Evolutionary conservation across 1,140 invertebrate species (phyloP).

Genomic region (Magallana angulata): DNA sequence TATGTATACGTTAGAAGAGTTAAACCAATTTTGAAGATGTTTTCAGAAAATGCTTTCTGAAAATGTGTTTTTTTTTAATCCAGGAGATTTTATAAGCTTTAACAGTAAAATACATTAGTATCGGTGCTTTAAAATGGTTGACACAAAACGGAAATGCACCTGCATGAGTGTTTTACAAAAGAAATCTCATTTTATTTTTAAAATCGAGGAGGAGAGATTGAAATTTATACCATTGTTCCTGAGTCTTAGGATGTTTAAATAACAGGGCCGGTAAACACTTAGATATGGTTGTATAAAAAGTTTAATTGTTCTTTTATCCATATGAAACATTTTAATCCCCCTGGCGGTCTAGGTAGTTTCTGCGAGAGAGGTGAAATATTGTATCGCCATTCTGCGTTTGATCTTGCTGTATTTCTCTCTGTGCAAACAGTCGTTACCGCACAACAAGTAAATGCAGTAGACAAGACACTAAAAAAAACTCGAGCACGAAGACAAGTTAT

Average conservation of each 20-base stretch:
- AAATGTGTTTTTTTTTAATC: too few species aligned
- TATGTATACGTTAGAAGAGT: too few species aligned
- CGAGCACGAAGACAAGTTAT: background rate
- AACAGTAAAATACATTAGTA: too few species aligned
- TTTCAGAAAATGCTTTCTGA: too few species aligned
- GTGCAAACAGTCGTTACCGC: slow-evolving; percentile 17
- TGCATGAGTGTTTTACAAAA: too few species aligned
- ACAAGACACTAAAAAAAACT: slow-evolving; percentile 4
- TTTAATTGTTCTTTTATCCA: slow-evolving; percentile 17
- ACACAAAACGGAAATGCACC: too few species aligned
- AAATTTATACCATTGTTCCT: background rate
- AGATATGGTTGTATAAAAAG: background rate
- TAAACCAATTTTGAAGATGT: too few species aligned
- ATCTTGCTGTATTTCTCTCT: slow-evolving; percentile 3
- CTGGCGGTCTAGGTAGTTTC: background rate
- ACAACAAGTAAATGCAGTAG: background rate
- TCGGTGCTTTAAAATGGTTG: too few species aligned
- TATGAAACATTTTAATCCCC: background rate
- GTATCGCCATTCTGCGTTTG: background rate
- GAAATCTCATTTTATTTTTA: too few species aligned
- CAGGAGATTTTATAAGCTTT: too few species aligned
- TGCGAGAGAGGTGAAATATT: background rate
- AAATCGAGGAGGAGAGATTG: too few species aligned
- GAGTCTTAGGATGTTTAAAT: background rate
- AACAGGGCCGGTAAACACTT: background rate